Conservation (phyloP, 37 sponge, comb jelly and placozoan species). For the Axinella damicornis region DNA sequence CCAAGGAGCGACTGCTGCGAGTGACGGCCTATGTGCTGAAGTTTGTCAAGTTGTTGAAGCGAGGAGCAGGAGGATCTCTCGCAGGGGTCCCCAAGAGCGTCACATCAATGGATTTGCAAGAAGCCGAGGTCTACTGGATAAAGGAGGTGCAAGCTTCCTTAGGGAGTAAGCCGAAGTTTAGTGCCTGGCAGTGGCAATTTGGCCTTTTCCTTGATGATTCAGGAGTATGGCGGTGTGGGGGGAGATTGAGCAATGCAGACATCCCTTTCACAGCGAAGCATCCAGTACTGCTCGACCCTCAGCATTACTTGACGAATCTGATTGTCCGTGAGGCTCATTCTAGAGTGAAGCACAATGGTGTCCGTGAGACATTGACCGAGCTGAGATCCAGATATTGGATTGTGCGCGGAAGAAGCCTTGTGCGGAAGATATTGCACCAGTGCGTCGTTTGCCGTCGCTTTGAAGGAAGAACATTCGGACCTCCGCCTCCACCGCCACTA, state of each 20-base stretch:
- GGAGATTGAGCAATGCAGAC: slow-evolving; percentile 20
- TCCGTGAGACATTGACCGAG: slow-evolving; percentile 16
- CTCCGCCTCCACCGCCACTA: slow-evolving; percentile 42
- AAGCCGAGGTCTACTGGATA: slow-evolving; percentile 31
- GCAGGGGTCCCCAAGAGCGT: background rate
- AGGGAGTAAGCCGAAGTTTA: background rate
- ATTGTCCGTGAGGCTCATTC: slow-evolving; percentile 26
- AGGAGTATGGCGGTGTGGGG: slow-evolving; percentile 42
- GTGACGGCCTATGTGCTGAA: slow-evolving; percentile 3
- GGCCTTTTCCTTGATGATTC: slow-evolving; percentile 4
- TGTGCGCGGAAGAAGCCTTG: slow-evolving; percentile 17
- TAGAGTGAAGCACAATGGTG: slow-evolving; percentile 40
- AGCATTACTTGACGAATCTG: slow-evolving; percentile 42
- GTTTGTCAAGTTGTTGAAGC: slow-evolving; percentile 3
- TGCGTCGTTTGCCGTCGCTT: slow-evolving; percentile 35
- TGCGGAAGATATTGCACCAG: slow-evolving; percentile 18
- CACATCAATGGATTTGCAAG: background rate
- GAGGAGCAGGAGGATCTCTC: too few relatives aligned
- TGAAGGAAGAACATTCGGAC: slow-evolving; percentile 16
- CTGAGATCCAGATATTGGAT: slow-evolving; percentile 46
- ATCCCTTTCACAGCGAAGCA: slow-evolving; percentile 9
- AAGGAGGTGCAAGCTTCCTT: background rate
- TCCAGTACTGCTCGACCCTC: slow-evolving; percentile 32
- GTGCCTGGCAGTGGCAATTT: background rate
- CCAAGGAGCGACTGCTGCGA: background rate